Base-by-base conservation (phyloP, 2,113 vertebrate species). In the Pterocles burchelli region DNA sequence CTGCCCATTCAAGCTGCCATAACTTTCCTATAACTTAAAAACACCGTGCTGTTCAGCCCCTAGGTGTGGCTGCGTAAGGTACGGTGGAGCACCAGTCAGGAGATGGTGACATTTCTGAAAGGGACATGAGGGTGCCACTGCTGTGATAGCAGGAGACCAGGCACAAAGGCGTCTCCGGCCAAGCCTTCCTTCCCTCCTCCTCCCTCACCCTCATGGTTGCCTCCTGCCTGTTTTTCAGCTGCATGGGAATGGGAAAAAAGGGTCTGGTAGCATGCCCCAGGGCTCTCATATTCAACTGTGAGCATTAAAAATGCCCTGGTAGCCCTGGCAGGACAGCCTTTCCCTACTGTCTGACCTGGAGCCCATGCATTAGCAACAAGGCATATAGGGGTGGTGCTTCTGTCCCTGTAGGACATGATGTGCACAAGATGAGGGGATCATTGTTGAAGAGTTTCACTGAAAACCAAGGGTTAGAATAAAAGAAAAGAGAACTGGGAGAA, bases 311-410 rank as follows among this genome's bases (percentile, higher is more conserved):
- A 70, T 62, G 49, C 24, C 2, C 15, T 38, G 10, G 51, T 36
- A 88, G 51, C 54, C 59, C 18, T 89, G 55, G 11, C 17, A 73
- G 74, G n/a, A 24, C 48, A 63, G 4, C 3, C 11, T 49, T 84
- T 86, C 57, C 31, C 63, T 61, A 10, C 28, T 29, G 16, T 57
- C 22, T 31, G 38, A 43, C 41, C 55, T 76, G 45, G 45, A 15
- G 8, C 13, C 31, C 24, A 5, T 11, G 24, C 11, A 4, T 80
- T 89, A 70, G 43, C 59, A 41, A 2, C 48, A 49, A 43, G 66
- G 9, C 10, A 43, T 28, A 17, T 0, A 10, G 20, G 17, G 18
- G 13, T 28, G 38, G 9, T 0, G 0, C 55, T 88, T 89, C 38
- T 31, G 12, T 67, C 38, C 46, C 48, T 73, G 24, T 24, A 61